Evolutionary conservation across 2,113 vertebrate species (phyloP), one percentile per base, ranked within the genome.

Genomic region (Alaudala cheleensis): DNA sequence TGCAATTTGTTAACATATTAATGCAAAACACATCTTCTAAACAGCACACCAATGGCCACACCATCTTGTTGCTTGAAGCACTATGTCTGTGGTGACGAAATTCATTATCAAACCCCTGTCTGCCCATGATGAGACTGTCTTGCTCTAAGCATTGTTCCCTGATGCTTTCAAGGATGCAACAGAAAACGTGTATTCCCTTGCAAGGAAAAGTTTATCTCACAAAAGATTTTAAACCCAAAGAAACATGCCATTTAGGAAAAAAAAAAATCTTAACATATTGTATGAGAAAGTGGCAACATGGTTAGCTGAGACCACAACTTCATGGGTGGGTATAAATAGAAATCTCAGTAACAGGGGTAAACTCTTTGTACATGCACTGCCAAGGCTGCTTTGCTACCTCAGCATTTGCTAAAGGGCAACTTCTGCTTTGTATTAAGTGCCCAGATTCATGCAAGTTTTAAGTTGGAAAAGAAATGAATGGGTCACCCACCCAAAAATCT

Each of bases 321-420:
- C 53, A 40, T 0, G 1, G 53, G 40, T 15, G 28, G 49, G 49
- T 31, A n/a, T 19, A 66, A 82, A 50, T 3, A 3, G 34, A 50
- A 37, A 62, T 40, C 18, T 64, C 4, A 0, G 6, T 11, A 77
- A 50, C 5, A 7, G 4, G 3, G 14, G 15, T 33, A 25, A 81
- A 62, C 26, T 79, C 23, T 42, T 42, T 11, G 10, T 5, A 16
- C 16, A 7, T 6, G 2, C 33, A 18, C 18, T 18, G 39, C 42
- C n/a, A 37, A 71, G 25, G 70, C 56, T 82, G 23, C 53, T 91
- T 51, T 42, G 44, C 57, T 33, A 44, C 34, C 28, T 21, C 25
- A 24, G 39, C 28, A 33, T 40, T 31, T 65, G 10, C 71, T 81
- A 24, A 28, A 62, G 17, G 15, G 13, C 5, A 62, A n/a, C 15